phyloP scores from a whole-genome alignment of 2,113 vertebrate genomes.

The Monopterus albus region DNA sequence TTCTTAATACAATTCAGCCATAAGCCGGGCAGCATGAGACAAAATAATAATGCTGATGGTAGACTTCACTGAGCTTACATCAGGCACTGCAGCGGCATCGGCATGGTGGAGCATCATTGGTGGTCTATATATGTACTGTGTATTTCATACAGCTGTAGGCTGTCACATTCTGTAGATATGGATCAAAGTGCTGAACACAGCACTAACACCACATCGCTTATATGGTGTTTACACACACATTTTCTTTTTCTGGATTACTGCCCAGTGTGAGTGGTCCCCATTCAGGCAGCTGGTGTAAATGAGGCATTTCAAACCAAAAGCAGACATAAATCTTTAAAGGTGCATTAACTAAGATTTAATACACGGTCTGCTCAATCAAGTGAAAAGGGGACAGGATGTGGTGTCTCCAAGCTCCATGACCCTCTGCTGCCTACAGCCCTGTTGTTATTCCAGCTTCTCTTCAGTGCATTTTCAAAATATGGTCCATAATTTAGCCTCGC shows the following conservation, averaged over 20 bases:
- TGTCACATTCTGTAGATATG: constrained; percentile 42
- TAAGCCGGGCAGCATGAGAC: constrained; percentile 58
- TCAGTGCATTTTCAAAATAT: no score
- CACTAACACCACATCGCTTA: constrained; percentile 43
- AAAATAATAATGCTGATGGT: constrained; percentile 65
- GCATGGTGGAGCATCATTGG: constrained; percentile 36
- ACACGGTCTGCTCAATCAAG: no score
- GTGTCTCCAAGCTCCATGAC: no score
- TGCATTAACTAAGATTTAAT: no score
- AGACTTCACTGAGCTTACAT: constrained; percentile 64
- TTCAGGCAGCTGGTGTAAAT: constrained; percentile 16
- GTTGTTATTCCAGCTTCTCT: no score
- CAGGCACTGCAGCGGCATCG: constrained; percentile 64
- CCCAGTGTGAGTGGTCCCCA: background rate
- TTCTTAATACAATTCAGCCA: constrained; percentile 60
- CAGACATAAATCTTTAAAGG: constrained; percentile 25
- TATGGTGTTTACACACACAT: constrained; percentile 42
- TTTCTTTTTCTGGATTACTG: constrained; percentile 26
- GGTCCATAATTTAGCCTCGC: no score
- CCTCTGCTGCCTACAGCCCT: no score
- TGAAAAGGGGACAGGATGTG: no score
- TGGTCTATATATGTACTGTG: constrained; percentile 10
- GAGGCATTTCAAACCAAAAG: constrained; percentile 20
- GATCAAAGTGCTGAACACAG: constrained; percentile 49
- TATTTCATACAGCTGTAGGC: constrained; percentile 33